Conservation (phyloP, 2,113 vertebrate genomes). For the Epinephelus moara region DNA sequence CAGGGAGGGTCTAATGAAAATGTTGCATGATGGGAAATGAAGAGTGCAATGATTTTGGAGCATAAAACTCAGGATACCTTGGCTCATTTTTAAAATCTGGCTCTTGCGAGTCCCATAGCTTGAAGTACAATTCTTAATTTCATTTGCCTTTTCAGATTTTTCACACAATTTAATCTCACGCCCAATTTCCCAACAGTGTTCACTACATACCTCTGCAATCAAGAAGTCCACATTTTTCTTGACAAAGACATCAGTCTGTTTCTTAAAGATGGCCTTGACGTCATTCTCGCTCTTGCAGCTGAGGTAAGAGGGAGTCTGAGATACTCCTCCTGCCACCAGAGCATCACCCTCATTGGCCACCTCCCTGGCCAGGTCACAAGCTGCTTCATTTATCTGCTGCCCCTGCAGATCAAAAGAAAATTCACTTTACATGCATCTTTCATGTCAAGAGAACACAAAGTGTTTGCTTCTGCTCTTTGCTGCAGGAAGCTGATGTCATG, state of each 20-base stretch:
- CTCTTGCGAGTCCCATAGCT: neutral
- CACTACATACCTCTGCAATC: constrained; percentile 91
- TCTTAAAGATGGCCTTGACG: constrained; percentile 91
- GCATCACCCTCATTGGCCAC: constrained; percentile 93
- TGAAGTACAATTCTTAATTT: neutral
- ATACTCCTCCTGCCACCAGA: constrained; percentile 97
- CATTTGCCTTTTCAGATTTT: neutral
- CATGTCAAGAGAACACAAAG: neutral
- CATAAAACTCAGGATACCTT: too few species aligned
- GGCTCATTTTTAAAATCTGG: too few species aligned
- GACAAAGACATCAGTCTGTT: constrained; percentile 91
- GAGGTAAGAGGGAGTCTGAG: constrained; percentile 92
- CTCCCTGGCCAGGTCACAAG: constrained; percentile 94
- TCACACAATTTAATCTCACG: neutral
- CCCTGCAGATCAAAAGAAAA: constrained; percentile 83
- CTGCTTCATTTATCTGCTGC: constrained; percentile 94
- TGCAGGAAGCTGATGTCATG: neutral
- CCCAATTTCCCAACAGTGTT: neutral
- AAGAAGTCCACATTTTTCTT: constrained; percentile 95
- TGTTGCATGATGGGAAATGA: neutral
- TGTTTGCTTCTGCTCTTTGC: too few species aligned
- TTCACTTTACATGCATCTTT: neutral
- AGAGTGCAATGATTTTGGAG: too few species aligned
- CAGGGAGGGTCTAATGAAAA: neutral
- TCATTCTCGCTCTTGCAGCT: constrained; percentile 93